These are phyloP conservation scores for Phragmatobia fuliginosa DNA, from an alignment of 2,888 invertebrate species.

Conservation along the genomic window DNA sequence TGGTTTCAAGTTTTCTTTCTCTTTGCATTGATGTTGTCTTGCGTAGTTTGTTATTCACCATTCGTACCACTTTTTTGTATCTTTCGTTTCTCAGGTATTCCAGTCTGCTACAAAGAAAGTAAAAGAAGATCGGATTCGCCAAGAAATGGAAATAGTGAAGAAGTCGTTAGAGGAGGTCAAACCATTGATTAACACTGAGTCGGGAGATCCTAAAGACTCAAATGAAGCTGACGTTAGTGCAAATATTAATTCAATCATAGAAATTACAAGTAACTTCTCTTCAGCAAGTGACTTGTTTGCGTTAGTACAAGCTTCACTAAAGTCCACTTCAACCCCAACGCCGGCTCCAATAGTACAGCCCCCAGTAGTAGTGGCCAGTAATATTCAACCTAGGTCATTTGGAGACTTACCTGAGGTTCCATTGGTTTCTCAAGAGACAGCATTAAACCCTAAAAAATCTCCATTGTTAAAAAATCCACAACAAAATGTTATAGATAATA, in stretches of 20 bases:
- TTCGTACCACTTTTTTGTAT: neutral
- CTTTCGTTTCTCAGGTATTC: constrained; percentile 81
- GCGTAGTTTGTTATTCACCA: too few relatives aligned
- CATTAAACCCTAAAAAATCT: neutral
- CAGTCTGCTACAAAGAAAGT: constrained; percentile 92
- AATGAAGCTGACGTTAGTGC: constrained; percentile 24
- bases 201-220: constrained; percentile 2
- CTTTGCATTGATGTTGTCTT: too few relatives aligned
- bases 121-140: constrained; percentile 87
- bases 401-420: constrained; percentile 67
- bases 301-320: constrained; percentile 75
- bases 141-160: constrained; percentile 86
- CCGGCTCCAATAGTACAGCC: constrained; percentile 36
- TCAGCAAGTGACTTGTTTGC: constrained; percentile 76
- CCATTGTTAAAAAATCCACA: constrained; percentile 4
- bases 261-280: constrained; percentile 60
- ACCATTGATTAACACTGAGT: constrained; percentile 22
- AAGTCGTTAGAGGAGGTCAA: constrained; percentile 76
- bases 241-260: constrained; percentile 33
- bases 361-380: constrained; percentile 62
- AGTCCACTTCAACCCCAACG: constrained; percentile 55
- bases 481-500: neutral
- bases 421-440: constrained; percentile 18
- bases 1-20: too few relatives aligned
- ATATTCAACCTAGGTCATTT: constrained; percentile 72